These are phyloP conservation scores for Hirtodrosophila duncani DNA, from an alignment of 2,888 invertebrate species.

Conservation along the genomic window DNA sequence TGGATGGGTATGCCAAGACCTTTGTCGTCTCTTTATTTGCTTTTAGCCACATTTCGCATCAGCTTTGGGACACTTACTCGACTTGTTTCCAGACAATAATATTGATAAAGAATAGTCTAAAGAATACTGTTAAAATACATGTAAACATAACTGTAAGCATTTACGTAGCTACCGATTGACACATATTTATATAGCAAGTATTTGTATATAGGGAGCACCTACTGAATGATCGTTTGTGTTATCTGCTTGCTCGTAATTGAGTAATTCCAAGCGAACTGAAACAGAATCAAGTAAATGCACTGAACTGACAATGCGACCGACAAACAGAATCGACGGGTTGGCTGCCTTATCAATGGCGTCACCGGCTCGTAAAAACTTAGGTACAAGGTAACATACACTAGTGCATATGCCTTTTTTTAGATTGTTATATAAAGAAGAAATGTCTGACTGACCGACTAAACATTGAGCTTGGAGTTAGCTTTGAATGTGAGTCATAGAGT, in stretches of 20 bases:
- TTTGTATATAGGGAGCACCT: slow-evolving; percentile 17
- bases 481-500: slow-evolving; percentile 43
- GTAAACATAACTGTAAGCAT: slow-evolving; percentile 53
- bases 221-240: slow-evolving; percentile 30
- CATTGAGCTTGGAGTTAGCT: slow-evolving; percentile 15
- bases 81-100: slow-evolving; percentile 1
- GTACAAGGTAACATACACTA: slow-evolving; percentile 11
- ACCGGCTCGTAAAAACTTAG: slow-evolving; percentile 20
- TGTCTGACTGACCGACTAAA: slow-evolving; percentile 26
- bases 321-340: slow-evolving; percentile 6
- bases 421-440: slow-evolving; percentile 15
- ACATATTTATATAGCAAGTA: slow-evolving; percentile 1
- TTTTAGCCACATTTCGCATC: slow-evolving; percentile 10
- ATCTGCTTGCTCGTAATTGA: slow-evolving; percentile 37
- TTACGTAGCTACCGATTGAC: slow-evolving; percentile 65
- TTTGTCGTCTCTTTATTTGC: too few species aligned
- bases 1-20: too few species aligned
- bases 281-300: background rate
- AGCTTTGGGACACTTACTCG: slow-evolving; percentile 5
- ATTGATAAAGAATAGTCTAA: background rate
- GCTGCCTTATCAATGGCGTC: slow-evolving; percentile 57
- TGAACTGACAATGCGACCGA: slow-evolving; percentile 4
- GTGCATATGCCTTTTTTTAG: too few species aligned
- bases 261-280: slow-evolving; percentile 13
- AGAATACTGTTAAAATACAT: background rate